Base-by-base conservation (phyloP, 2,797 vertebrate species). In the Anabacerthia variegaticeps region DNA sequence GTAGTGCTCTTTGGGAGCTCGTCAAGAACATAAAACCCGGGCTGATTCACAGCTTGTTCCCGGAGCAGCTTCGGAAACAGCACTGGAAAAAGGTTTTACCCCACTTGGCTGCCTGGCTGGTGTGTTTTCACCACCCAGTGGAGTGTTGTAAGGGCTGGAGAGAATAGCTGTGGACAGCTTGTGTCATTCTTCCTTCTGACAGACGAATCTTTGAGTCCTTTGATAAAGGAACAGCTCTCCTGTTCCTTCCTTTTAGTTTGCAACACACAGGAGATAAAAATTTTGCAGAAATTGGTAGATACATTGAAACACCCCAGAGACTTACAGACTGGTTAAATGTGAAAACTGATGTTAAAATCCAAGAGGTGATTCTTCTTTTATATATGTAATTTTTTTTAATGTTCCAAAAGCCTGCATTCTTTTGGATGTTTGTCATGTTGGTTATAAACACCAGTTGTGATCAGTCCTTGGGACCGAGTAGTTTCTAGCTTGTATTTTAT, bases 181-280 rank as follows among this genome's bases (percentile, higher is more conserved):
- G 26, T 73, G 79, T 93, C 34, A 10, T 85, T 92, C 89, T 85
- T 73, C 27, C 77, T 83, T 89, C 71, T 88, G 34, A 41, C 67
- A 51, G 49, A 28, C 2, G 2, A 44, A 30, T n/a, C 52, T 72
- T 65, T 54, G 49, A 75, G 30, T 61, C 32, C n/a, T 78, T 76
- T 52, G 37, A 67, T 90, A 56, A 95, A 78, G 66, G 36, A 61
- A 2, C 39, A 55, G 23, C 48, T 81, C 22, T 94, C 15, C 32
- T 1, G 0, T 68, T 65, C 46, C 20, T 74, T 76, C 52, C 30
- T 89, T 83, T 63, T 24, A 22, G 24, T 52, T 44, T 63, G 62
- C 81, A 69, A 36, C 14, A 34, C 12, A 3, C 4, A 17, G 43
- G 26, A 63, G 51, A 55, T 68, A 54, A 87, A 68, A 85, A 56